Conservation (phyloP, 1,140 invertebrate species). For the Aethina tumida region DNA sequence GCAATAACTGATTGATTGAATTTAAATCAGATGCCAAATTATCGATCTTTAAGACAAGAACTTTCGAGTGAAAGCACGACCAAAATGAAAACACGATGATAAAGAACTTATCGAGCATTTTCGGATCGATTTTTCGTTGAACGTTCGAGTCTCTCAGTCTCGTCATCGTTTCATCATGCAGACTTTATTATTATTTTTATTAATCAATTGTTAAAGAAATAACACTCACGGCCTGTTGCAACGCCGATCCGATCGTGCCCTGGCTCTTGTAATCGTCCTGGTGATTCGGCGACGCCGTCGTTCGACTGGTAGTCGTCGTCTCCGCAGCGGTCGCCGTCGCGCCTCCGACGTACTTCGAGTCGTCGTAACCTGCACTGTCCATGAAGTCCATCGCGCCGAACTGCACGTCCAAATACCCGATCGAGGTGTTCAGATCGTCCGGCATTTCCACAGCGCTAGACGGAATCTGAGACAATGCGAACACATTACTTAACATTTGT, state of each 20-base stretch:
- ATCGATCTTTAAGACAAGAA: too few relatives aligned
- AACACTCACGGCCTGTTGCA: slow-evolving; percentile 33
- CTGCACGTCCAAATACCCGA: slow-evolving; percentile 81
- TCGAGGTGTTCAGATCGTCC: slow-evolving; percentile 63
- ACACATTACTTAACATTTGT: too few relatives aligned
- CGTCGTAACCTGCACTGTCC: slow-evolving; percentile 44
- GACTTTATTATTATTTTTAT: slow-evolving; percentile 2
- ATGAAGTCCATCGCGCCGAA: slow-evolving; percentile 88
- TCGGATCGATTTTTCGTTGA: too few relatives aligned
- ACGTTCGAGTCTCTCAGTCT: slow-evolving; percentile 4
- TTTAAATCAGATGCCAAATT: too few relatives aligned
- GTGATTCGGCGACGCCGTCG: slow-evolving; percentile 16
- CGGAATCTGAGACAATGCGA: slow-evolving; percentile 67
- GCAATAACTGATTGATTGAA: too few relatives aligned
- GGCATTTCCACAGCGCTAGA: slow-evolving; percentile 93
- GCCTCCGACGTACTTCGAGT: slow-evolving; percentile 39
- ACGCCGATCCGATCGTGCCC: slow-evolving; percentile 36
- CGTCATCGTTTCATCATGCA: slow-evolving; percentile 5
- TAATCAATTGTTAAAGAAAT: neutral
- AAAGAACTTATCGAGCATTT: too few relatives aligned
- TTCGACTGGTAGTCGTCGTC: slow-evolving; percentile 26
- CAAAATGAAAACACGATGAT: neutral
- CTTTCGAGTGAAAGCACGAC: slow-evolving; percentile 2
- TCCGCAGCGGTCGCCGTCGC: slow-evolving; percentile 15
- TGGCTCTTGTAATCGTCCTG: slow-evolving; percentile 31